Evolutionary conservation across 2,113 vertebrate species (phyloP).

Genomic region (Hyperopisus bebe): DNA sequence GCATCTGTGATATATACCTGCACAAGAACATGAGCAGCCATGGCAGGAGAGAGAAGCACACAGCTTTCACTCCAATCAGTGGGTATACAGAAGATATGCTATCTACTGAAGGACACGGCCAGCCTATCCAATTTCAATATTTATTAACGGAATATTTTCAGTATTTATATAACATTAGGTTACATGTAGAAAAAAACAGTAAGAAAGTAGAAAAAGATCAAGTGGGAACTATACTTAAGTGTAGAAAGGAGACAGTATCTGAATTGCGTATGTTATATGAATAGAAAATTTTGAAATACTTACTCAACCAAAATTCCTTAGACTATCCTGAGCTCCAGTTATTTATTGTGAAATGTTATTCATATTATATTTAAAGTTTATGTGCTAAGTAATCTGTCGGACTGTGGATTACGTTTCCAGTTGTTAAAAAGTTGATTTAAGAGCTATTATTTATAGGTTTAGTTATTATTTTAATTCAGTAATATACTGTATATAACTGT

Average conservation of each 20-base stretch:
- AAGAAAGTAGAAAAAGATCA: not conserved
- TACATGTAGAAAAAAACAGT: not conserved
- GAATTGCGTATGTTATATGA: not conserved
- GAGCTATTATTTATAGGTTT: not conserved
- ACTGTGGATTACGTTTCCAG: not conserved
- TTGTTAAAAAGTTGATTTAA: not conserved
- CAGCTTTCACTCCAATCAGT: not conserved
- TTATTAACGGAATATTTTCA: not conserved
- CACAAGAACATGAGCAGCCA: not conserved
- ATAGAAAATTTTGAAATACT: not conserved
- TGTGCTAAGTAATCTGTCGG: not conserved
- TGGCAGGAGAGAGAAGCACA: not conserved
- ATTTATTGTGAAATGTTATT: not conserved
- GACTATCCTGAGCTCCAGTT: not conserved
- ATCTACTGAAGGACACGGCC: not conserved
- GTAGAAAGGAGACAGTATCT: not conserved
- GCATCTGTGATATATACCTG: not conserved
- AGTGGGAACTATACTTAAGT: too few species aligned
- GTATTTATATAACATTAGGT: not conserved
- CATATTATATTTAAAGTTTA: not conserved
- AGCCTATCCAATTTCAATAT: not conserved
- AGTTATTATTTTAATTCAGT: not conserved
- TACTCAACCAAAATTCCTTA: not conserved
- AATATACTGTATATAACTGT: not conserved
- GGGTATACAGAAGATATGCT: not conserved